phyloP scores from a whole-genome alignment of 1,140 invertebrate species.

The Hylyphantes graminicola region DNA sequence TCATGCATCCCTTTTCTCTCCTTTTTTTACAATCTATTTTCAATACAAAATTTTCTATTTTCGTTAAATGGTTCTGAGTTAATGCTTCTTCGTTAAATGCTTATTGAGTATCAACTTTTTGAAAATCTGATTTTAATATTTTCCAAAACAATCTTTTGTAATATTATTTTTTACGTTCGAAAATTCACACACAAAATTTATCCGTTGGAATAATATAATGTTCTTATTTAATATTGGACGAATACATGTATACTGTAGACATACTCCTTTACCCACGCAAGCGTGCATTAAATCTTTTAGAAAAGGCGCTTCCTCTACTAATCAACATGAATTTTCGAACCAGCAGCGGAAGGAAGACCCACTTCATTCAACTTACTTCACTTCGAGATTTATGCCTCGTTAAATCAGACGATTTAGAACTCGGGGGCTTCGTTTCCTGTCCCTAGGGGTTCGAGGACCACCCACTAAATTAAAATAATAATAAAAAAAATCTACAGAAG shows the following conservation, averaged over 20 bases:
- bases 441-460: neutral
- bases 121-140: too few species aligned
- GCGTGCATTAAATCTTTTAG: conserved; percentile 14
- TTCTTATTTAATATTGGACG: too few species aligned
- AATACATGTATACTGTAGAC: neutral
- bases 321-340: conserved; percentile 9
- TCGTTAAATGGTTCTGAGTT: too few species aligned
- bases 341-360: neutral
- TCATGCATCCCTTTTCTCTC: too few species aligned
- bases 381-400: conserved; percentile 24
- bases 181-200: too few species aligned
- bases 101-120: too few species aligned
- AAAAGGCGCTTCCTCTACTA: conserved; percentile 1
- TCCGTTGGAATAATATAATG: too few species aligned
- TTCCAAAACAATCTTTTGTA: too few species aligned
- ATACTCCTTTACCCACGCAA: conserved; percentile 14
- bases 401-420: neutral
- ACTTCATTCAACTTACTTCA: neutral
- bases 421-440: conserved; percentile 7
- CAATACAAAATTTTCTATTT: too few species aligned
- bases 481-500: conserved; percentile 8
- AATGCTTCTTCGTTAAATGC: too few species aligned
- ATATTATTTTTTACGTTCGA: neutral
- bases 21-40: too few species aligned
- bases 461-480: conserved; percentile 10